These are phyloP conservation scores for Fringilla coelebs DNA, from an alignment of 2,797 vertebrate species.

Conservation along the genomic window DNA sequence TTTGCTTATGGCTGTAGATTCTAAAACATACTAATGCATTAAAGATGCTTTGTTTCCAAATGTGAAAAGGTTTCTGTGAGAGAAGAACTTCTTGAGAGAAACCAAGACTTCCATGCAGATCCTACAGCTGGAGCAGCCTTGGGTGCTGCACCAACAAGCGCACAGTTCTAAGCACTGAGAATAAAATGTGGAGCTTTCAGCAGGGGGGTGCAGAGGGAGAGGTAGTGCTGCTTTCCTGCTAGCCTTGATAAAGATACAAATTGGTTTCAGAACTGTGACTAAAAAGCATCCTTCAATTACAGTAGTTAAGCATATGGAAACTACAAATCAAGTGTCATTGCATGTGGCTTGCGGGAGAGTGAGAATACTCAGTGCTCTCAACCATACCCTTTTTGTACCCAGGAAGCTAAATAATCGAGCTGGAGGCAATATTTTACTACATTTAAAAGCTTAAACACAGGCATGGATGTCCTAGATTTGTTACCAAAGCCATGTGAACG, in stretches of 20 bases:
- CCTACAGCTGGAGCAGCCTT: neutral
- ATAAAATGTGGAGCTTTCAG: neutral
- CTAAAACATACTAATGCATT: neutral
- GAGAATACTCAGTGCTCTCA: neutral
- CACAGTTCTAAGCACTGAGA: neutral
- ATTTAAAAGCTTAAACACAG: neutral
- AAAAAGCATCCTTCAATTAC: neutral
- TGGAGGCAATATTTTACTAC: neutral
- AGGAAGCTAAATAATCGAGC: neutral
- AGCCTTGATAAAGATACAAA: neutral
- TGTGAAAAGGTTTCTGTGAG: neutral
- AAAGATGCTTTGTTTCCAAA: neutral
- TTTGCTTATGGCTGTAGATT: neutral
- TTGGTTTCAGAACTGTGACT: neutral
- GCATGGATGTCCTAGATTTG: neutral
- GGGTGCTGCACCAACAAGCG: neutral
- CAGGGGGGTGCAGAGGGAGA: neutral
- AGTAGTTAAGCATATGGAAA: neutral
- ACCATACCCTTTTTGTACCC: neutral
- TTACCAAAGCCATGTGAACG: neutral
- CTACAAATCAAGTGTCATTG: neutral
- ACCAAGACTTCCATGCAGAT: neutral
- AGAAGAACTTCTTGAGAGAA: neutral
- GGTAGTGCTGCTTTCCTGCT: neutral
- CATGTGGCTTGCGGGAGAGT: neutral